Percentiles rank a stretch among this genome's conserved stretches.
phyloP scores from a whole-genome alignment of 2,888 invertebrate species.

The Troglohyphantes excavatus region DNA sequence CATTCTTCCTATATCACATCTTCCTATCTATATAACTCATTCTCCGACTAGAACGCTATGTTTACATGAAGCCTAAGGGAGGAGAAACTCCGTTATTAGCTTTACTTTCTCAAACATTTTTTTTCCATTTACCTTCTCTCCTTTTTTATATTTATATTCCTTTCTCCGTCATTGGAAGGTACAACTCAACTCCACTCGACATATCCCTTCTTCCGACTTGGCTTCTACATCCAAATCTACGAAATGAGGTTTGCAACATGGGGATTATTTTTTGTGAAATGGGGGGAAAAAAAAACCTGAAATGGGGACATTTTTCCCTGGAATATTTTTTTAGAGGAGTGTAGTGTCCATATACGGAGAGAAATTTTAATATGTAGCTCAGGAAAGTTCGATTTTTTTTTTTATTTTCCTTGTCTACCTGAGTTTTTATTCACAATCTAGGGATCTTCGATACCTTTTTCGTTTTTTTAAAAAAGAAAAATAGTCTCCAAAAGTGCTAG shows the following conservation, averaged over 20 bases:
- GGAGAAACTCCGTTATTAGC: constrained; percentile 50
- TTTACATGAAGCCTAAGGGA: constrained; percentile 53
- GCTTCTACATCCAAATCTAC: constrained; percentile 32
- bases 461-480: background rate
- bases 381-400: background rate
- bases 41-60: constrained; percentile 32
- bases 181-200: constrained; percentile 46
- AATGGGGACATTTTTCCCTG: constrained; percentile 1
- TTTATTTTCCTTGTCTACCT: background rate
- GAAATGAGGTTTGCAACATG: constrained; percentile 59
- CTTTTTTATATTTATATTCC: constrained; percentile 27
- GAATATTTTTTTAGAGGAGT: background rate
- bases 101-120: constrained; percentile 52
- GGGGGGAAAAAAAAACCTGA: background rate
- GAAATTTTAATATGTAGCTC: constrained; percentile 37
- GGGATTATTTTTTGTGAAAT: constrained; percentile 44
- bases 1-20: no score
- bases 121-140: constrained; percentile 24
- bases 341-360: background rate
- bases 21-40: constrained; percentile 33
- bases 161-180: constrained; percentile 25
- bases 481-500: background rate
- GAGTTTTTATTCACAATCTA: background rate
- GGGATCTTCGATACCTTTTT: background rate
- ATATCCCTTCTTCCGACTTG: constrained; percentile 7